Base-by-base conservation (phyloP, 2,113 vertebrate species). In the Sinocyclocheilus maitianheensis region DNA sequence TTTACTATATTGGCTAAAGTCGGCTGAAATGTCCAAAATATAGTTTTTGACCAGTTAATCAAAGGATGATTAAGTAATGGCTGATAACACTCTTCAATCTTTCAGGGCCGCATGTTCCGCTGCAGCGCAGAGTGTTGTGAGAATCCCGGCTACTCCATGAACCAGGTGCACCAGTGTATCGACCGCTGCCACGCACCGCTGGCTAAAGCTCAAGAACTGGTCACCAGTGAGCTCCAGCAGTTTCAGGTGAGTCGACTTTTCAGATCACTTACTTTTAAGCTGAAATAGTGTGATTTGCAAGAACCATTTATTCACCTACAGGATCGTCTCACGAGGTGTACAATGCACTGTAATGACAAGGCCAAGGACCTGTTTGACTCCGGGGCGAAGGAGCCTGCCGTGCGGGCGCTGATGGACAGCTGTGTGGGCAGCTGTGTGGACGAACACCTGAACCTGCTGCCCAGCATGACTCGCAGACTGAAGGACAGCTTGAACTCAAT, bases 101-200 rank as follows among this genome's bases (percentile, higher is more conserved):
- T 8, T 77, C 92, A 98, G 97, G 94, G 94, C 7, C 91, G 93
- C 85, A 99, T 98, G 98, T 99, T 98, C 93, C 93, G 87, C 10
- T 99, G 97, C 93, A 99, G 97, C 3, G 97, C 98, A 0, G 90
- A 92, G 16, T 99, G 98, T 86, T 99, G 97, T 11, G 97, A 97
- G 2, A 94, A 95, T 0, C n/a, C 69, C 2, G 43, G 93, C 0
- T 95, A 96, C 55, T 96, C 96, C 77, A 98, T 97, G 97, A 92
- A 94, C 60, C 94, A 97, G 89, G 97, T 99, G 14, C 97, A 98
- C 90, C 94, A 95, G 22, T 99, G 98, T 89, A 97, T 99, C 9
- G 97, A 99, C 18, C 95, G 93, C 83, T 99, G 98, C 91, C 97
- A 98, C 46, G 91, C 95, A 0, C 97, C 98, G 7, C 90, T 99